Percentiles rank a stretch among this genome's conserved stretches.
Evolutionary conservation across 2,797 vertebrate species (phyloP).

Genomic region (Oceanodroma leucorhoa): DNA sequence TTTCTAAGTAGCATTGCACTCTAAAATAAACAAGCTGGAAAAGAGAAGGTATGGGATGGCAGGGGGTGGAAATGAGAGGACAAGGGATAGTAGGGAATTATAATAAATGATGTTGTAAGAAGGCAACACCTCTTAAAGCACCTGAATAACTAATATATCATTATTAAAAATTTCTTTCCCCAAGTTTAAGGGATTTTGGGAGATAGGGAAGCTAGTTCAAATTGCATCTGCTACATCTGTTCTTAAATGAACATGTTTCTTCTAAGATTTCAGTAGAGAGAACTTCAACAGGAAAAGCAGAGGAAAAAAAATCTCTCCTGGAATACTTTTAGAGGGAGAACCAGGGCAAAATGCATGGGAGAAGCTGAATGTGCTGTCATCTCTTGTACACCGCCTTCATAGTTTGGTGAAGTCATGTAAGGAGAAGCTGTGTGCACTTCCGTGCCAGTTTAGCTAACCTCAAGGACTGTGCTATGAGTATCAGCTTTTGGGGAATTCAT

Average conservation of each 20-base stretch:
- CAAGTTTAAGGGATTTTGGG: neutral
- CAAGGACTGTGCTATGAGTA: neutral
- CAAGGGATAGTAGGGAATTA: neutral
- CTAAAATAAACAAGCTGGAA: slow-evolving; percentile 48
- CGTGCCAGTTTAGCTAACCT: neutral
- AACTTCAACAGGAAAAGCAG: neutral
- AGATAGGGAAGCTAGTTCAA: neutral
- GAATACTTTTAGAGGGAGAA: neutral
- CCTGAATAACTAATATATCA: neutral
- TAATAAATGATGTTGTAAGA: neutral
- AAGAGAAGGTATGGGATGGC: neutral
- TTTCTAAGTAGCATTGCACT: slow-evolving; percentile 36
- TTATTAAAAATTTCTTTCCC: neutral
- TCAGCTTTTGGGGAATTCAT: neutral
- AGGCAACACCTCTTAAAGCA: neutral
- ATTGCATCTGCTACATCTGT: neutral
- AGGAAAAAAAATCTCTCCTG: neutral
- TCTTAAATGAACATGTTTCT: neutral
- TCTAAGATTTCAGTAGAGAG: neutral
- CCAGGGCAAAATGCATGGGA: neutral
- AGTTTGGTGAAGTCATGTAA: rapidly evolving
- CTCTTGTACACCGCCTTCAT: neutral
- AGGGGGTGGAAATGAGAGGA: neutral
- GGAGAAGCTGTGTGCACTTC: neutral
- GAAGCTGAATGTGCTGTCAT: neutral